Conservation (phyloP, 2,113 vertebrate genomes). For the Asarcornis scutulata region DNA sequence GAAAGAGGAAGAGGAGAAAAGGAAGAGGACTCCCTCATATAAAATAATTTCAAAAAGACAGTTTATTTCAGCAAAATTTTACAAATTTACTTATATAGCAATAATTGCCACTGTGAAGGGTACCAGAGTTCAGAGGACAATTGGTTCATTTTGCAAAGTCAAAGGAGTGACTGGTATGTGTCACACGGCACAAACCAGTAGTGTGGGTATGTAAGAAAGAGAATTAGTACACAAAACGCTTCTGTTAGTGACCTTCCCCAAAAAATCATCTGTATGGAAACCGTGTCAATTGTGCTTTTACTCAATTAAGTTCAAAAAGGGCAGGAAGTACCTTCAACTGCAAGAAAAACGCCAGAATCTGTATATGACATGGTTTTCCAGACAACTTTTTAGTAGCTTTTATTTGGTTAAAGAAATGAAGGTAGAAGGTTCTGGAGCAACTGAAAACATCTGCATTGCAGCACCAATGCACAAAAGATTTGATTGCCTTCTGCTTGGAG, state of each 20-base stretch:
- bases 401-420: neutral
- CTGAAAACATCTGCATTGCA: neutral
- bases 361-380: neutral
- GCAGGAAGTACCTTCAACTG: neutral
- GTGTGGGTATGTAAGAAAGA: neutral
- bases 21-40: rapidly evolving
- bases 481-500: neutral
- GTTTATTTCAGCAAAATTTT: neutral
- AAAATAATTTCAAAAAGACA: rapidly evolving
- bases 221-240: neutral
- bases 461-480: neutral
- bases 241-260: neutral
- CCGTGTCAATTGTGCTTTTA: neutral
- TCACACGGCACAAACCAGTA: neutral
- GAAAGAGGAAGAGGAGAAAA: neutral
- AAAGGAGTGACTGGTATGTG: neutral
- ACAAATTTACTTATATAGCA: neutral
- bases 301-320: neutral
- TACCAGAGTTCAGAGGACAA: neutral
- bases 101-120: neutral
- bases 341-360: neutral
- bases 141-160: neutral
- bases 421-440: neutral
- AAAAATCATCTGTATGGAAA: neutral
- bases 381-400: neutral